A percentile compares a stretch with the other conserved stretches of the same genome.
phyloP scores from a whole-genome alignment of 2,797 vertebrate species.

The Cryptoprocta ferox region DNA sequence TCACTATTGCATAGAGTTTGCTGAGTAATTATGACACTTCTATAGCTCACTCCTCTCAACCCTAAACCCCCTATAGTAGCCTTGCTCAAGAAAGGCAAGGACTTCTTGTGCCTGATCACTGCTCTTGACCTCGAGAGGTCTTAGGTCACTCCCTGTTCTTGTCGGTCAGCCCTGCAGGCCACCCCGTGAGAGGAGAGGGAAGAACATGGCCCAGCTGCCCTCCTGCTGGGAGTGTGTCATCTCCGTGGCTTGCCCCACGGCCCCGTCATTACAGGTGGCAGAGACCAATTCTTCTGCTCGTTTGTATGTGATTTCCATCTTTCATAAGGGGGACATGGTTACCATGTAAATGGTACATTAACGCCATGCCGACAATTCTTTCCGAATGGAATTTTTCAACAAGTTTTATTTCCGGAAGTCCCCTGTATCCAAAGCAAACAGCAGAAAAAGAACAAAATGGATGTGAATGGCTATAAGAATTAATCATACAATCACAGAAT shows the following conservation, averaged over 20 bases:
- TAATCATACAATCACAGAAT: background rate
- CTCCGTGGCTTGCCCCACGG: background rate
- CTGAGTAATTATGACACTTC: fast-evolving
- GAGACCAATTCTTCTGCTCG: background rate
- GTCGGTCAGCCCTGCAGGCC: background rate
- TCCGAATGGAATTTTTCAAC: background rate
- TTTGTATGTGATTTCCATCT: background rate
- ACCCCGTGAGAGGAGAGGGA: fast-evolving
- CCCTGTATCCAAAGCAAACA: background rate
- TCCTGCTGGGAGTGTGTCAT: fast-evolving
- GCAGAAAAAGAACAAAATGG: background rate
- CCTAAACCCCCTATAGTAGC: background rate
- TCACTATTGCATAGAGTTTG: background rate
- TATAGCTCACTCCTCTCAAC: fast-evolving
- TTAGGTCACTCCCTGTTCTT: background rate
- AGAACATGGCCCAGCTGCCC: fast-evolving
- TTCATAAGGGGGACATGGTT: background rate
- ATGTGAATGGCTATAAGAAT: background rate
- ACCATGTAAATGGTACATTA: background rate
- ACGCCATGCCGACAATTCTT: background rate
- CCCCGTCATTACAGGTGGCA: fast-evolving
- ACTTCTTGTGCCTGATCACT: background rate
- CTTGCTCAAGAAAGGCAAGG: background rate
- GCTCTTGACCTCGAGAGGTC: fast-evolving
- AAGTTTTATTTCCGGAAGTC: background rate